phyloP scores from a whole-genome alignment of 1,140 invertebrate genomes.

The Cataglyphis hispanica region DNA sequence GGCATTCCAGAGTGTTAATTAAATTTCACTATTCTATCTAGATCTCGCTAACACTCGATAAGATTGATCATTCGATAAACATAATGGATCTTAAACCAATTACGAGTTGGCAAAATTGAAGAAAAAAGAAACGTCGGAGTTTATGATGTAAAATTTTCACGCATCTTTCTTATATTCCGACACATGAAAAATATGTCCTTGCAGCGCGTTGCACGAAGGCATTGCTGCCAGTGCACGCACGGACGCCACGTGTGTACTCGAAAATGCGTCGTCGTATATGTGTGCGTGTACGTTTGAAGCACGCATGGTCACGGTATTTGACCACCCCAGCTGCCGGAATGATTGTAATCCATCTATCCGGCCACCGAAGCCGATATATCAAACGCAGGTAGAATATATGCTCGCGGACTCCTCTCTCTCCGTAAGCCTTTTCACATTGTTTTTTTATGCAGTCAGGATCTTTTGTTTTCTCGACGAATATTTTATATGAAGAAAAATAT shows the following conservation, averaged over 20 bases:
- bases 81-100: background rate
- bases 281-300: constrained; percentile 72
- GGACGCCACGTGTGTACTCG: constrained; percentile 71
- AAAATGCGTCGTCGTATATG: constrained; percentile 69
- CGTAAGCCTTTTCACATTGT: constrained; percentile 26
- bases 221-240: constrained; percentile 38
- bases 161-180: constrained; percentile 28
- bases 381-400: constrained; percentile 74
- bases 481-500: constrained; percentile 24
- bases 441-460: constrained; percentile 42
- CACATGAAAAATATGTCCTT: constrained; percentile 62
- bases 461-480: constrained; percentile 44
- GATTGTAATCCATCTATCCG: constrained; percentile 87
- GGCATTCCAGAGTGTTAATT: background rate
- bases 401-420: constrained; percentile 68
- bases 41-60: background rate
- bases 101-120: background rate
- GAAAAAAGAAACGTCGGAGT: background rate
- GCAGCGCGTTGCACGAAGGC: constrained; percentile 53
- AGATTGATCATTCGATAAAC: background rate
- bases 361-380: constrained; percentile 83
- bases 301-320: constrained; percentile 86
- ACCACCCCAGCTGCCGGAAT: constrained; percentile 84
- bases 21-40: background rate
- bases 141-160: constrained; percentile 35